phyloP scores from a whole-genome alignment of 2,113 vertebrate species.

The Notechis scutatus region DNA sequence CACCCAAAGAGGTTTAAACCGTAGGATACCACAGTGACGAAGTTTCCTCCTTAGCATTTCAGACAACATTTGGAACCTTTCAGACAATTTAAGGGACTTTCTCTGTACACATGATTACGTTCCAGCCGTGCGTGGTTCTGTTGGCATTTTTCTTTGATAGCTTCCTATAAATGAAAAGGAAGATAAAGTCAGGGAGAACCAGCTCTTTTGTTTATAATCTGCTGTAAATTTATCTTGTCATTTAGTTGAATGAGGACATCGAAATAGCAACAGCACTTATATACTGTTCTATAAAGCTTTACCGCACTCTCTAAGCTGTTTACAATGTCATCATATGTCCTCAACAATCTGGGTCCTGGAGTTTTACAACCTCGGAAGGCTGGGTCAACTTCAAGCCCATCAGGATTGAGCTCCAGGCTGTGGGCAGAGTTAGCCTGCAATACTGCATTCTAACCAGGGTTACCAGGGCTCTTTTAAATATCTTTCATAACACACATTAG shows the following conservation, averaged over 20 bases:
- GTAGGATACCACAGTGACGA: slow-evolving; percentile 71
- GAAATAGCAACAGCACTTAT: neutral
- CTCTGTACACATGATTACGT: slow-evolving; percentile 12
- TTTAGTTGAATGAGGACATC: neutral
- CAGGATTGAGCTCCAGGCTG: too few relatives aligned
- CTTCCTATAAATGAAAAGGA: slow-evolving; percentile 14
- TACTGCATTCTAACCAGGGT: too few relatives aligned
- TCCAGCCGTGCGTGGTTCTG: slow-evolving; percentile 15
- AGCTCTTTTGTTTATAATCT: slow-evolving; percentile 13
- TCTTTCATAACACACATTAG: too few relatives aligned
- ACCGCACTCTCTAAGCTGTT: neutral
- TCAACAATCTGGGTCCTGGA: neutral
- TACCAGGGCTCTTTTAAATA: too few relatives aligned
- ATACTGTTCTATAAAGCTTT: neutral
- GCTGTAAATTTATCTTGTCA: neutral
- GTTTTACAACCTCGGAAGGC: too few relatives aligned
- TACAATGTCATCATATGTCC: neutral
- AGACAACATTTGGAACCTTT: slow-evolving; percentile 45
- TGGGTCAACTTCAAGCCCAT: too few relatives aligned
- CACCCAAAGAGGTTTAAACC: slow-evolving; percentile 54
- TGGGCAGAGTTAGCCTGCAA: too few relatives aligned
- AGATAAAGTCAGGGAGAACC: slow-evolving; percentile 44
- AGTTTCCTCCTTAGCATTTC: slow-evolving; percentile 74
- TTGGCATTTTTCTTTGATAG: slow-evolving; percentile 20
- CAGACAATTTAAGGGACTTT: slow-evolving; percentile 16